A percentile compares a stretch with the other conserved stretches of the same genome.
phyloP scores from a whole-genome alignment of 2,113 vertebrate species.

The Neopipo cinnamomea region DNA sequence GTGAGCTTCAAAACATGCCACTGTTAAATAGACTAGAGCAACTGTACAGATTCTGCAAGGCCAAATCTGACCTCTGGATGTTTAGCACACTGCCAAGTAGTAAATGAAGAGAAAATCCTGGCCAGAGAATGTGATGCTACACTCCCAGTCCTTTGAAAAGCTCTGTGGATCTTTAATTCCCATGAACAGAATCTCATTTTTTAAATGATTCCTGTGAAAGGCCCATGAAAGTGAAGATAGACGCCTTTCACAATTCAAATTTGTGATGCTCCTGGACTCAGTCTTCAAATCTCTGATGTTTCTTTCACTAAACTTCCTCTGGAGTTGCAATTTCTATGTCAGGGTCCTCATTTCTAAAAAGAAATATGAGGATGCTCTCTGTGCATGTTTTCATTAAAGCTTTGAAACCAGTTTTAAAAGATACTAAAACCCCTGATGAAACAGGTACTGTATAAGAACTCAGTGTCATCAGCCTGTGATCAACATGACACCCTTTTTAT shows the following conservation, averaged over 20 bases:
- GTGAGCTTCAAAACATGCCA: neutral
- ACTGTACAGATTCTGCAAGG: neutral
- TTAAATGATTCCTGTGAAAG: constrained; percentile 23
- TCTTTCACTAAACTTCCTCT: neutral
- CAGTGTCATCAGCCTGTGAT: neutral
- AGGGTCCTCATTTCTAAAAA: neutral
- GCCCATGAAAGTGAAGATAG: neutral
- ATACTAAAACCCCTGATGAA: neutral
- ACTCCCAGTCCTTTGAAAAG: neutral
- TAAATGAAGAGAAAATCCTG: constrained; percentile 44
- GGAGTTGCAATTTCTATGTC: neutral
- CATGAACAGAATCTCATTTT: constrained; percentile 30
- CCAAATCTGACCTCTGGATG: neutral
- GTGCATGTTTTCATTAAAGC: neutral
- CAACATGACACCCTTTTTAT: neutral
- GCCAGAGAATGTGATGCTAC: neutral
- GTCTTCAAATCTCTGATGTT: neutral
- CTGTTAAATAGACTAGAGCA: neutral
- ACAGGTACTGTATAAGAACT: neutral
- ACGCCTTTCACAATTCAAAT: neutral
- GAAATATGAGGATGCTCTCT: neutral
- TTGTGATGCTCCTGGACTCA: neutral
- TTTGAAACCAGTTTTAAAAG: neutral
- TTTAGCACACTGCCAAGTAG: constrained; percentile 26
- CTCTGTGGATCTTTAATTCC: constrained; percentile 14